Evolutionary conservation across 2,797 vertebrate genomes (phyloP).

Genomic region (Psittacula echo): DNA sequence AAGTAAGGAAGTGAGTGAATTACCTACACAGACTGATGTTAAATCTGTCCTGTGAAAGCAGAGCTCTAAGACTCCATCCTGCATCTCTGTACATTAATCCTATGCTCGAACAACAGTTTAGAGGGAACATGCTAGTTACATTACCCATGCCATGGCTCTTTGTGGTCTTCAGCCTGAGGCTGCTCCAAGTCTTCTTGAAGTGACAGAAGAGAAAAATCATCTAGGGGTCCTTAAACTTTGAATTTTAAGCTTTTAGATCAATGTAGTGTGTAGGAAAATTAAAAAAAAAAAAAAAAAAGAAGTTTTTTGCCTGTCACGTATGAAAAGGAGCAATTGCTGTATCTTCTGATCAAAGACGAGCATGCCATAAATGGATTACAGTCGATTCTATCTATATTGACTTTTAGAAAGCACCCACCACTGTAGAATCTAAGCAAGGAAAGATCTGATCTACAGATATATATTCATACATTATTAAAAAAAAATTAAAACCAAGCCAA

Average conservation of each 20-base stretch:
- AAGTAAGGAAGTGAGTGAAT: not conserved
- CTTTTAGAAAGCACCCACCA: not conserved
- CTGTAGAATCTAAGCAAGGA: not conserved
- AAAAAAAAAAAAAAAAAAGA: too few relatives aligned
- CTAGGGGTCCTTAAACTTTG: not conserved
- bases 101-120: not conserved
- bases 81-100: not conserved
- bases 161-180: not conserved
- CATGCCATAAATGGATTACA: not conserved
- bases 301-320: not conserved
- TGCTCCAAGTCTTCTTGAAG: not conserved
- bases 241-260: not conserved
- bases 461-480: conserved; percentile 32
- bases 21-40: not conserved
- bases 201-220: not conserved
- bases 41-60: not conserved
- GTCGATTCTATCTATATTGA: not conserved
- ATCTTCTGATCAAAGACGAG: conserved; percentile 20
- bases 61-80: not conserved
- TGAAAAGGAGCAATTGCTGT: not conserved
- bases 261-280: too few relatives aligned
- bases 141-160: not conserved
- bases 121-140: not conserved
- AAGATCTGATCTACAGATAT: conserved; percentile 36
- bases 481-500: conserved; percentile 29